Percentiles rank a stretch among this genome's conserved stretches.
phyloP scores from a whole-genome alignment of 2,113 vertebrate species.

The Rhadina sibilatrix region DNA sequence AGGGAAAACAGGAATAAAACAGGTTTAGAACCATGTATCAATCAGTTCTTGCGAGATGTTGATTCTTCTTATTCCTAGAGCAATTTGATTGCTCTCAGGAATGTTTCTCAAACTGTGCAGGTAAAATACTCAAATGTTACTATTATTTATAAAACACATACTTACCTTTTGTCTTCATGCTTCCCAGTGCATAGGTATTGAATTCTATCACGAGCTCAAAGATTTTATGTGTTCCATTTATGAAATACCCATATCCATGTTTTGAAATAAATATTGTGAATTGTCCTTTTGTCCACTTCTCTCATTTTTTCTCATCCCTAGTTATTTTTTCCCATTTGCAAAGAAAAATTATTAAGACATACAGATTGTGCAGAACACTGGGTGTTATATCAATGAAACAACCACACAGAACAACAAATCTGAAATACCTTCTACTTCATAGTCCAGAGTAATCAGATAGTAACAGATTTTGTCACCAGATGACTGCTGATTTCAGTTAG shows the following conservation, averaged over 20 bases:
- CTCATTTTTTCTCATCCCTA: background rate
- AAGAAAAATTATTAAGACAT: background rate
- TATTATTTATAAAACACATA: background rate
- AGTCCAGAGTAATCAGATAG: background rate
- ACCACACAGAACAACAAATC: background rate
- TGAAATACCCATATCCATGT: rapidly evolving
- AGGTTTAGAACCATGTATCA: background rate
- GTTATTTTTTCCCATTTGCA: background rate
- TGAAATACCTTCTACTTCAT: background rate
- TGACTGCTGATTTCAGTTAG: background rate
- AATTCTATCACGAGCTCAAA: background rate
- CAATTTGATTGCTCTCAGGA: background rate
- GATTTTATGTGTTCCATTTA: background rate
- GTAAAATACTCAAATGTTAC: background rate
- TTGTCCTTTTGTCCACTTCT: background rate
- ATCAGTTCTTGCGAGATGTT: background rate
- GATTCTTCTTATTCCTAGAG: background rate
- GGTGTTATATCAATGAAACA: background rate
- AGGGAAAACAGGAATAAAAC: background rate
- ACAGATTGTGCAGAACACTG: background rate
- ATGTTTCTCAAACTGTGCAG: background rate
- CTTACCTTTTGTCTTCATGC: background rate
- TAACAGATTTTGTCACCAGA: background rate
- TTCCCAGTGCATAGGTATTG: background rate
- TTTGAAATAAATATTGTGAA: background rate